These are phyloP conservation scores for Gymnoscopelus braueri DNA, from an alignment of 2,797 vertebrate species.

Conservation along the genomic window DNA sequence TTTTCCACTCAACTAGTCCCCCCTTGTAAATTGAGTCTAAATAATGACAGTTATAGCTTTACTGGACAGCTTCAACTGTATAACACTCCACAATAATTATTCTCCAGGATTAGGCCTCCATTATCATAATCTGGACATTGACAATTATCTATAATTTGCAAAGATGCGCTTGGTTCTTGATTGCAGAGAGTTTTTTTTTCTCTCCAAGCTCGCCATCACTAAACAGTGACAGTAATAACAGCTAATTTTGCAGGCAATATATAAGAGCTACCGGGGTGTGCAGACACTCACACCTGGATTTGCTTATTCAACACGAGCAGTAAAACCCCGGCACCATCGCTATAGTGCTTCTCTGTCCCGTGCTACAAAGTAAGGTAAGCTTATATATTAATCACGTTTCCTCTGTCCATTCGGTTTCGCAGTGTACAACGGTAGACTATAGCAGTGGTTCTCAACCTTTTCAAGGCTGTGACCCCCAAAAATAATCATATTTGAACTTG, in stretches of 20 bases:
- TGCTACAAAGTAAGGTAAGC: conserved; percentile 72
- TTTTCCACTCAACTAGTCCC: conserved; percentile 96
- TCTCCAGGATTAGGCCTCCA: conserved; percentile 99
- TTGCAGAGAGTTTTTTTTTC: conserved; percentile 94
- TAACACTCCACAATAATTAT: conserved; percentile 99
- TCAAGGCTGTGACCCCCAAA: no score
- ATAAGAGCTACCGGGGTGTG: conserved; percentile 99
- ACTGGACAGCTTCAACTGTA: conserved; percentile 99
- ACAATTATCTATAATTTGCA: conserved; percentile 99
- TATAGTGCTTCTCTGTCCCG: conserved; percentile 22
- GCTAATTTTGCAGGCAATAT: conserved; percentile 99
- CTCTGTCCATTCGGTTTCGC: no score
- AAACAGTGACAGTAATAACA: conserved; percentile 99
- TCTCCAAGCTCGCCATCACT: conserved; percentile 93
- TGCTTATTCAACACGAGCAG: conserved; percentile 91
- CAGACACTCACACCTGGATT: conserved; percentile 99
- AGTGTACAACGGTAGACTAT: no score
- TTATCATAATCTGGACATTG: conserved; percentile 99
- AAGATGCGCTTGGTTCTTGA: conserved; percentile 99
- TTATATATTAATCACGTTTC: not conserved
- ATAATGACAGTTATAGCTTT: conserved; percentile 97
- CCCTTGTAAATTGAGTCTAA: conserved; percentile 95
- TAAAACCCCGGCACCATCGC: conserved; percentile 64
- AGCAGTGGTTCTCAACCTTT: no score
- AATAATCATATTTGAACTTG: no score